A percentile compares a stretch with the other conserved stretches of the same genome.
These are phyloP conservation scores for Tholera decimalis DNA, from an alignment of 2,888 invertebrate species.

Conservation along the genomic window DNA sequence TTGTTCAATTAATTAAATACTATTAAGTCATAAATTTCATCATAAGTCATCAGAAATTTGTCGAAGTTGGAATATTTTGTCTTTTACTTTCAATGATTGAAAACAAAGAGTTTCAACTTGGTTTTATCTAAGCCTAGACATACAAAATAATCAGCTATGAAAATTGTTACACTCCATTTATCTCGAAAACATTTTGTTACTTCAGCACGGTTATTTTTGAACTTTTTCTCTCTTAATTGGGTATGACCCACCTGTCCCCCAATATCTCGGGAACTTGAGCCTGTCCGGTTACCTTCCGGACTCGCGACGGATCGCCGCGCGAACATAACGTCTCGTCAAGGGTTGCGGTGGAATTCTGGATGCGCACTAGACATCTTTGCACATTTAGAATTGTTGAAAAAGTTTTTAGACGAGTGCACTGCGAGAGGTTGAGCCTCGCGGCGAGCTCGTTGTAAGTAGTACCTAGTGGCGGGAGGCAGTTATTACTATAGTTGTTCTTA, in stretches of 20 bases:
- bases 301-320: background rate
- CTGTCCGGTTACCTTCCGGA: too few species aligned
- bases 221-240: too few species aligned
- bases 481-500: too few species aligned
- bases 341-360: background rate
- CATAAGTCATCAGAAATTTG: background rate
- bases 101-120: conserved; percentile 15
- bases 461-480: background rate
- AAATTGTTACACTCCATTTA: conserved; percentile 15
- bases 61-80: conserved; percentile 13
- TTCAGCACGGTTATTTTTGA: conserved; percentile 25
- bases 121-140: conserved; percentile 13
- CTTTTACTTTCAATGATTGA: conserved; percentile 18
- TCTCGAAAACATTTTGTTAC: conserved; percentile 21
- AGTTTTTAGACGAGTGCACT: background rate
- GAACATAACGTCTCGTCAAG: background rate
- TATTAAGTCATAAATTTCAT: background rate
- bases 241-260: too few species aligned
- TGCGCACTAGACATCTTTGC: background rate
- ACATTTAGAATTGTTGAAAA: background rate
- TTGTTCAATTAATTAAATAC: conserved; percentile 15
- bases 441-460: background rate
- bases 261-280: background rate
- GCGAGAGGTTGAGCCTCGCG: background rate
- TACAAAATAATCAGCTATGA: conserved; percentile 16